These are phyloP conservation scores for Galleria mellonella DNA, from an alignment of 1,140 invertebrate species.

Conservation along the genomic window DNA sequence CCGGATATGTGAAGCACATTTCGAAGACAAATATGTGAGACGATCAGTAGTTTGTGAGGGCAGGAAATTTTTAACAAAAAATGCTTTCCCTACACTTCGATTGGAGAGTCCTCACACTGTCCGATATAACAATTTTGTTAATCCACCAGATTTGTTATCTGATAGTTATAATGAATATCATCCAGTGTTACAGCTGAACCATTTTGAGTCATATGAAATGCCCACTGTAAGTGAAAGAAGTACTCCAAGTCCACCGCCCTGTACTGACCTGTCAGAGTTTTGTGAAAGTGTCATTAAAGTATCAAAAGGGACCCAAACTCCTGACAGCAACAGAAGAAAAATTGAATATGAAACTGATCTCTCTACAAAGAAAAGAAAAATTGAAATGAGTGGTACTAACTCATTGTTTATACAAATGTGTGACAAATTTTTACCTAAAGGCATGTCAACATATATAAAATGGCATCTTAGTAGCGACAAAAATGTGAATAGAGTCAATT, in stretches of 20 bases:
- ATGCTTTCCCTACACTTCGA: constrained; percentile 7
- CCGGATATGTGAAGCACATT: constrained; percentile 13
- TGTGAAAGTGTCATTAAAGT: constrained; percentile 10
- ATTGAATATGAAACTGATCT: not conserved
- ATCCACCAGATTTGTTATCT: too few relatives aligned
- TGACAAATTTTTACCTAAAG: constrained; percentile 6
- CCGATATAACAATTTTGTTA: too few relatives aligned
- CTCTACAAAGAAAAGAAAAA: not conserved
- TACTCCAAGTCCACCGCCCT: not conserved
- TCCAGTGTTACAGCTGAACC: too few relatives aligned
- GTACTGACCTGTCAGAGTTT: not conserved
- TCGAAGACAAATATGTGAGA: constrained; percentile 3
- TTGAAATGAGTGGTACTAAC: too few relatives aligned
- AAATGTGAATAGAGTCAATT: constrained; percentile 4
- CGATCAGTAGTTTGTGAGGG: not conserved
- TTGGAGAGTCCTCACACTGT: not conserved
- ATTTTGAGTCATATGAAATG: too few relatives aligned
- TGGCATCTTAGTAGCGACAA: constrained; percentile 3
- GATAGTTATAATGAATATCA: too few relatives aligned
- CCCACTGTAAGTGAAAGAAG: not conserved
- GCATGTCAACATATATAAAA: constrained; percentile 6
- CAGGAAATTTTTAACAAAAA: constrained; percentile 9
- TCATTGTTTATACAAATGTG: constrained; percentile 3
- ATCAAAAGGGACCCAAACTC: constrained; percentile 2
- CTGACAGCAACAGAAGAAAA: not conserved